Evolutionary conservation across 2,113 vertebrate species (phyloP).

Genomic region (Eidolon helvum): DNA sequence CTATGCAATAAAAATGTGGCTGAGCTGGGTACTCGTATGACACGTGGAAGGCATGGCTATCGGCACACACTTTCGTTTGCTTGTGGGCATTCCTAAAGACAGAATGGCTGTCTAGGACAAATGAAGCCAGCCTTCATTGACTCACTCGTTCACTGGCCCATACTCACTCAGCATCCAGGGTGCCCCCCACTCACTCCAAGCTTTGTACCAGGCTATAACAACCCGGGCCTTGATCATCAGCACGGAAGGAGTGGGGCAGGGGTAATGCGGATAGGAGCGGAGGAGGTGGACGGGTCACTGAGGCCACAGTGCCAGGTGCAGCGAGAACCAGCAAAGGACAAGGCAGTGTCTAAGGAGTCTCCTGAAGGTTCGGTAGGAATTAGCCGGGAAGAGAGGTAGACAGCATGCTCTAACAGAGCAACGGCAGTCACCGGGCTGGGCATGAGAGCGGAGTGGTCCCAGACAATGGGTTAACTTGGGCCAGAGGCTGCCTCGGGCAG

Average conservation of each 20-base stretch:
- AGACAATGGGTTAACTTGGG: rapidly evolving
- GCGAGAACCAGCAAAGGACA: neutral
- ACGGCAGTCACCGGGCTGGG: neutral
- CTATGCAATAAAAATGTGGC: neutral
- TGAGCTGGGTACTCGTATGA: neutral
- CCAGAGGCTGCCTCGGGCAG: no score
- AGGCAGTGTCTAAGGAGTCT: neutral
- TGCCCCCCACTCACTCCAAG: rapidly evolving
- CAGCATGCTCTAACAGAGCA: rapidly evolving
- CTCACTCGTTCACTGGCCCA: rapidly evolving
- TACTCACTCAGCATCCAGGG: neutral
- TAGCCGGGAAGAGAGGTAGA: neutral
- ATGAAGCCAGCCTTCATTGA: neutral
- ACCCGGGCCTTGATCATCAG: neutral
- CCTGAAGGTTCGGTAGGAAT: neutral
- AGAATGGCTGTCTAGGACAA: neutral
- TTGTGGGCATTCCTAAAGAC: neutral
- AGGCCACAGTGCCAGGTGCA: neutral
- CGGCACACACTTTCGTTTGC: neutral
- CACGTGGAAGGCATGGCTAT: neutral
- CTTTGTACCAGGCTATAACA: neutral
- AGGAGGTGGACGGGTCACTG: neutral
- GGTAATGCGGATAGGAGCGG: rapidly evolving
- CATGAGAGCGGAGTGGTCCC: rapidly evolving
- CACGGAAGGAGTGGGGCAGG: neutral